A percentile compares a stretch with the other conserved stretches of the same genome.
phyloP scores from a whole-genome alignment of 2,797 vertebrate species.

The Hypotaenidia philippensis region DNA sequence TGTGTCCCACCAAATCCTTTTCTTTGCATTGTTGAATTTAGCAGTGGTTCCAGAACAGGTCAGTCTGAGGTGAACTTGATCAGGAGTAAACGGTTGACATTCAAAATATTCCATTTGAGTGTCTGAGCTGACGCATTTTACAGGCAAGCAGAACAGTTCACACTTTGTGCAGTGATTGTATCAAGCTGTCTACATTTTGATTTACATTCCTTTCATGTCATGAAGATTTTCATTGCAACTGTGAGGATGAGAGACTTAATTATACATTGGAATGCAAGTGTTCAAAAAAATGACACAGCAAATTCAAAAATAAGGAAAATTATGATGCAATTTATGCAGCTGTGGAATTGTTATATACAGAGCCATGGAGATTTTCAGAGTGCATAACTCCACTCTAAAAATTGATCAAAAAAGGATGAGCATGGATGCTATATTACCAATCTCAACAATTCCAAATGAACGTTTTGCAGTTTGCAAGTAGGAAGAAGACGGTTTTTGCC shows the following conservation, averaged over 20 bases:
- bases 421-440: too few relatives aligned
- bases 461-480: not conserved
- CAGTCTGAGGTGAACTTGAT: not conserved
- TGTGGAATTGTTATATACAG: not conserved
- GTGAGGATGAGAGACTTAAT: conserved; percentile 36
- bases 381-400: not conserved
- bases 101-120: not conserved
- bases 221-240: not conserved
- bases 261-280: conserved; percentile 11
- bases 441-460: not conserved
- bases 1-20: not conserved
- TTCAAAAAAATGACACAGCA: conserved; percentile 18
- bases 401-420: not conserved
- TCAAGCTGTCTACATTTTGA: conserved; percentile 33
- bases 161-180: not conserved
- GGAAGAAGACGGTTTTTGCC: not conserved
- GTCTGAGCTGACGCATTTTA: conserved; percentile 6
- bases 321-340: not conserved
- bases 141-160: not conserved
- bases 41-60: not conserved
- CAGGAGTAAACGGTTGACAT: not conserved
- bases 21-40: not conserved
- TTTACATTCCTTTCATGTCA: conserved; percentile 16
- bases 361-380: not conserved
- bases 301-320: conserved; percentile 47